Base-by-base conservation (phyloP, 2,113 vertebrate genomes). In the Acanthochromis polyacanthus region DNA sequence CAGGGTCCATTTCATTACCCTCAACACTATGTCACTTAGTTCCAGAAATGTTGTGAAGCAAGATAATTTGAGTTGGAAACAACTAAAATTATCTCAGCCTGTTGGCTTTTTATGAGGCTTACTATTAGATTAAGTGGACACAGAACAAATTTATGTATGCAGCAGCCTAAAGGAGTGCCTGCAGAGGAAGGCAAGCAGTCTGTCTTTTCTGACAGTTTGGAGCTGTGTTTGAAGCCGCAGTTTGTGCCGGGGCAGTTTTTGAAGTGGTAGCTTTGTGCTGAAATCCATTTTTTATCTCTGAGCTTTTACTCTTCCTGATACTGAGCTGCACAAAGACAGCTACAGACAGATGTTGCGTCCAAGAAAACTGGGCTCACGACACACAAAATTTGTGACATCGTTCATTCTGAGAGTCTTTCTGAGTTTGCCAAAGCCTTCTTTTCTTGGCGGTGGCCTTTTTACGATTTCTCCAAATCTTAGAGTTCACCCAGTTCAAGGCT, bases 61-160 rank as follows among this genome's bases (percentile, higher is more conserved):
- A 61, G 50, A 57, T 66, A 14, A 85, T 77, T 59, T 23, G 50
- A 45, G 52, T 61, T 81, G 77, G 68, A 77, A 32, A 19, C n/a
- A 23, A 5, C 6, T 10, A 50, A 22, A 53, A 52, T 82, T n/a
- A 51, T 71, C 56, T 81, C 46, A 65, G 7, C 7, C 0, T 5
- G 8, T 20, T 76, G 64, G 59, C 71, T 45, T 64, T 67, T 65
- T 1, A 32, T 30, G 5, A 19, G 8, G 20, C 10, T n/a, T 20
- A 32, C 8, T 57, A 64, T 82, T 51, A 1, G 52, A 71, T 62
- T 74, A 70, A 56, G 40, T 19, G 12, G 53, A 80, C 46, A 63
- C 46, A 62, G 43, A 61, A 51, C 10, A 16, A 22, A 46, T 45
- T 15, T 74, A 56, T 56, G 20, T 55, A 5, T 76, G 61, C 38